Base-by-base conservation (phyloP, 2,888 invertebrate genomes). In the Helicoverpa assulta region DNA sequence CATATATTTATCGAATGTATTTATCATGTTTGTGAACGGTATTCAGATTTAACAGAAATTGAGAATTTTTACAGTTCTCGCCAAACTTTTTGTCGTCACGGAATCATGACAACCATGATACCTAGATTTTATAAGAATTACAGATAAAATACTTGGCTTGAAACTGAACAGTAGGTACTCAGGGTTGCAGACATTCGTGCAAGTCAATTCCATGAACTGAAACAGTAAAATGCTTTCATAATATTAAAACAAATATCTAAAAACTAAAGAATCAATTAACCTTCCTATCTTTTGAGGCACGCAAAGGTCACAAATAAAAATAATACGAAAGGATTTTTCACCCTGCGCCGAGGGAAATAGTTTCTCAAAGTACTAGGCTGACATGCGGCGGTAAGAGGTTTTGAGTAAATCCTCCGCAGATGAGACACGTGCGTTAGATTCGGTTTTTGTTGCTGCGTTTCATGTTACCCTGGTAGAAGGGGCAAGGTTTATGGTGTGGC, bases 331-430 rank as follows among this genome's bases (percentile, higher is more conserved):
- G 65, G 69, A 78, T 80, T 73, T 74, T 62, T 62, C 55, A 65
- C 58, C 51, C 65, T 60, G 68, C 66, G 67, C 47, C 66, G 56
- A 67, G 64, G 84, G 83, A 88, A 91, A 90, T 90, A 90, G 88
- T 90, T 90, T 89, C 85, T 75, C 78, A 67, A 85, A 86, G 83
- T 89, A 91, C 90, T 82, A 90, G 88, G 89, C 78, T 82, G 85
- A 80, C 87, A 91, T 82, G 82, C 81, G 74, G 74, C 71, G 69
- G 85, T 90, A 90, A 90, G 90, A 90, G 87, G 89, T 88, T 91
- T 91, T 89, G 70, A 78, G 81, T 85, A 90, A 89, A 89, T 87
- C 89, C 85, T 77, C 85, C 85, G 81, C 80, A 85, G 68, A 58
- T 61, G 62, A 82, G 86, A 84, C 87, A 86, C 88, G 88, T 84